phyloP scores from a whole-genome alignment of 2,797 vertebrate species.

The Fundulus diaphanus region DNA sequence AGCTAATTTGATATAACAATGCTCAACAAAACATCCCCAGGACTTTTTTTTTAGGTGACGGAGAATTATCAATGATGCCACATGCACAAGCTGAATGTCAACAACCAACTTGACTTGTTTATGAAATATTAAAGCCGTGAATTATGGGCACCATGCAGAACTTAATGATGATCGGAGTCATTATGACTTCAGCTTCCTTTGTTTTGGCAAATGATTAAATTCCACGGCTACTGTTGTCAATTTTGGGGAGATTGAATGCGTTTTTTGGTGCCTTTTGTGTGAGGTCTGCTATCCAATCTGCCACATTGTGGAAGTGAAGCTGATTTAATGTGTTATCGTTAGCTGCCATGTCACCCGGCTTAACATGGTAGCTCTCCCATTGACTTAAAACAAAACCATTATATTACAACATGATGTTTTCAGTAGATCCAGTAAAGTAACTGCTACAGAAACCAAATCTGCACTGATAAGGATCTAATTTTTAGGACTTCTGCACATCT shows the following conservation, averaged over 20 bases:
- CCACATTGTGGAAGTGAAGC: conserved; percentile 61
- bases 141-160: conserved; percentile 77
- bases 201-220: conserved; percentile 82
- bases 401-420: conserved; percentile 57
- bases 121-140: conserved; percentile 84
- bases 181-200: conserved; percentile 80
- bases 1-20: conserved; percentile 90
- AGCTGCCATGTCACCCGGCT: conserved; percentile 71
- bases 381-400: conserved; percentile 64
- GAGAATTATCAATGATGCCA: conserved; percentile 87
- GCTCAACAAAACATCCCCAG: conserved; percentile 78
- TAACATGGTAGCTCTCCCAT: conserved; percentile 57
- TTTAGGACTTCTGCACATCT: conserved; percentile 20
- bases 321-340: conserved; percentile 76
- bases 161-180: conserved; percentile 83
- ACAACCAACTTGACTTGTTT: conserved; percentile 83
- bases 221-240: conserved; percentile 80
- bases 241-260: conserved; percentile 75
- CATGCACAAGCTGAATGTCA: conserved; percentile 83
- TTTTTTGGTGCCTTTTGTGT: conserved; percentile 69
- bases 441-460: conserved; percentile 27
- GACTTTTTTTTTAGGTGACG: conserved; percentile 79
- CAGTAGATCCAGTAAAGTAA: conserved; percentile 42
- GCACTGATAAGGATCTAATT: conserved; percentile 27
- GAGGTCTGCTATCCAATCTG: conserved; percentile 56